phyloP scores from a whole-genome alignment of 2,113 vertebrate species.

The Uropsilus gracilis region DNA sequence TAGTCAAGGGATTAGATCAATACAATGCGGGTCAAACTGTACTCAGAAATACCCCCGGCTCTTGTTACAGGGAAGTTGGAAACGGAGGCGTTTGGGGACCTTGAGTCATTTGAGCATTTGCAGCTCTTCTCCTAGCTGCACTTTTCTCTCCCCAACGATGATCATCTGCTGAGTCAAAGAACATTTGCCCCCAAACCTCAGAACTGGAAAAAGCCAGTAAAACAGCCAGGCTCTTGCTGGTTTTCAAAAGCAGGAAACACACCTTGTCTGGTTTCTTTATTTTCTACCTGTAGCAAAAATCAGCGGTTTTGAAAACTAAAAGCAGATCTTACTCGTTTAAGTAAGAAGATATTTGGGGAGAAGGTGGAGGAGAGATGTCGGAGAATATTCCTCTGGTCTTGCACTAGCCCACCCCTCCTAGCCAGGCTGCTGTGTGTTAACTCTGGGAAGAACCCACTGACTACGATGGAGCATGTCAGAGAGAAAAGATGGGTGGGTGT shows the following conservation, averaged over 20 bases:
- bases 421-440: background rate
- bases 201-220: conserved; percentile 55
- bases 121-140: conserved; percentile 27
- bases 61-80: conserved; percentile 13
- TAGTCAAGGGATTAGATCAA: conserved; percentile 78
- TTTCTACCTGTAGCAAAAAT: conserved; percentile 77
- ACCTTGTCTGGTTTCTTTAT: conserved; percentile 57
- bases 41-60: background rate
- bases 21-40: conserved; percentile 50
- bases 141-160: conserved; percentile 44
- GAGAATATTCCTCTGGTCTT: background rate
- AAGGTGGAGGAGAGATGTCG: background rate
- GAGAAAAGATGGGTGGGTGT: background rate
- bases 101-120: conserved; percentile 24
- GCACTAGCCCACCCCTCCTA: background rate
- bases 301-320: conserved; percentile 75
- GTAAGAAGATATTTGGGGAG: conserved; percentile 9
- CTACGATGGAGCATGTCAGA: background rate
- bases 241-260: conserved; percentile 68
- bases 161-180: conserved; percentile 73
- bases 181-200: conserved; percentile 10
- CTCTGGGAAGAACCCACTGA: background rate
- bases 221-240: conserved; percentile 62
- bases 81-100: background rate
- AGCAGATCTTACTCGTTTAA: conserved; percentile 42